Evolutionary conservation across 2,888 invertebrate genomes (phyloP), one percentile per base, ranked within the genome.

Genomic region (Dryadula phaetusa): DNA sequence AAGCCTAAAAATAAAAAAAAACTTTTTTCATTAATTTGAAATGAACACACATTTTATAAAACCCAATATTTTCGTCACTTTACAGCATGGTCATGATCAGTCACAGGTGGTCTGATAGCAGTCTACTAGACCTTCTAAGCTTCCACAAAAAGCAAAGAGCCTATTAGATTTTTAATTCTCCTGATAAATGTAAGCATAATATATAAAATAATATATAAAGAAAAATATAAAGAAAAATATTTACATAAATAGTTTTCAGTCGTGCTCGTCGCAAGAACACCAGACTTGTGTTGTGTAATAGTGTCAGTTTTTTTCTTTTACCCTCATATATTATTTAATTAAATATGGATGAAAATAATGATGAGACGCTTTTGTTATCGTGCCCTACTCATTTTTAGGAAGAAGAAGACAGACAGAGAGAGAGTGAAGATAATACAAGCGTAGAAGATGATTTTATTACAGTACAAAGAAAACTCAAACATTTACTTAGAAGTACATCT

Each of bases 1-100:
- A 97, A 52, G 95, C 94, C 97, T 97, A 80, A 34, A 60, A 58
- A 60, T 20, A n/a, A n/a, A n/a, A n/a, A n/a, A n/a, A n/a, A n/a
- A n/a, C n/a, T n/a, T n/a, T n/a, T n/a, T n/a, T n/a, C n/a, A n/a
- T n/a, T n/a, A n/a, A n/a, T n/a, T n/a, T n/a, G n/a, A 18, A 7
- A 32, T 64, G 6, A 25, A 8, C 8, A 44, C 8, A 16, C 3
- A 18, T 18, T 18, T 44, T 44, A 18, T 18, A 44, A 18, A 16
- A 44, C 18, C 10, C n/a, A n/a, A n/a, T n/a, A n/a, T n/a, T n/a
- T n/a, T n/a, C n/a, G n/a, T n/a, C n/a, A n/a, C n/a, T n/a, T n/a
- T n/a, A n/a, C n/a, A n/a, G n/a, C n/a, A n/a, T n/a, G n/a, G n/a
- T n/a, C n/a, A n/a, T n/a, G n/a, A n/a, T n/a, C n/a, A n/a, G n/a